Evolutionary conservation across 2,797 vertebrate genomes (phyloP), one percentile per base, ranked within the genome.

Genomic region (Pelodytes ibericus): DNA sequence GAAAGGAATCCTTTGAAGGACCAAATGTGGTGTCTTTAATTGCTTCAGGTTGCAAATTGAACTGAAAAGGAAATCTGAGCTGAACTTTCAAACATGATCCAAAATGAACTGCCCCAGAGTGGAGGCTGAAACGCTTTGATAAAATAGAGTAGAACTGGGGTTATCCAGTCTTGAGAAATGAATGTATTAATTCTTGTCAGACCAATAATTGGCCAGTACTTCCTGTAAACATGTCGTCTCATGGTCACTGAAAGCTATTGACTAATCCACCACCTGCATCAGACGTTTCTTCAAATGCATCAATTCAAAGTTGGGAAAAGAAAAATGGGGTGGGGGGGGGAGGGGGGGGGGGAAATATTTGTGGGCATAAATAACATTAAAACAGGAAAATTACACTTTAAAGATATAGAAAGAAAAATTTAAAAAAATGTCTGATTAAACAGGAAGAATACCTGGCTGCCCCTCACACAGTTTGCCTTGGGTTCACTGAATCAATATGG

Each of bases 41-140:
- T 79, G 70, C 64, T 79, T 67, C 69, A 78, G 62, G 49, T 78
- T 72, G 56, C 62, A 72, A 67, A 72, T 26, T 56, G 76, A 62
- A 63, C 66, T 47, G 33, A 66, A 68, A 71, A 71, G 61, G 68
- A 71, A 79, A 79, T 56, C 31, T 62, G 76, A 73, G 56, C 70
- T 79, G 58, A 44, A 78, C 53, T 39, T 47, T 58, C 47, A 77
- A 73, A 79, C 57, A 68, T 44, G 26, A 47, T 56, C n/a, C 56
- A 59, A 41, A 8, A 51, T 18, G 56, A 62, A 29, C 65, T 27
- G 56, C 62, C 16, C 72, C 1, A 22, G 56, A 49, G 67, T 57
- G 57, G 18, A 24, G 53, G 53, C 27, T 39, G 60, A 65, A 72
- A 67, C 25, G 33, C 69, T 78, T 78, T 78, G 75, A 72, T 78